phyloP scores from a whole-genome alignment of 2,888 invertebrate species.

The Phyto melanocephala region DNA sequence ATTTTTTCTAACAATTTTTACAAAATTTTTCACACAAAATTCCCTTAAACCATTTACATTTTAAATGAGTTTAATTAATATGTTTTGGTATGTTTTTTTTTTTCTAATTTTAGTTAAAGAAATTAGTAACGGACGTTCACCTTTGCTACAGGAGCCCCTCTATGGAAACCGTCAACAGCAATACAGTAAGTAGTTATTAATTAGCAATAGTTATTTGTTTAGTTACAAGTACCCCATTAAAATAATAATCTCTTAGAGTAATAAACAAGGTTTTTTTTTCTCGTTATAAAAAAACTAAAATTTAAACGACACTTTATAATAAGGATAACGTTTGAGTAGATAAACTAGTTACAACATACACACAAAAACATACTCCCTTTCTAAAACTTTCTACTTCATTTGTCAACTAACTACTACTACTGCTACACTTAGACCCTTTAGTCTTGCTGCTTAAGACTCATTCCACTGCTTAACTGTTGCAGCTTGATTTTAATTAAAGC shows the following conservation, averaged over 20 bases:
- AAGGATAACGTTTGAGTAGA: not conserved
- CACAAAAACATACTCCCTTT: not conserved
- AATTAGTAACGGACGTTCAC: conserved; percentile 84
- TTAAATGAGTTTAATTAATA: conserved; percentile 45
- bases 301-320: not conserved
- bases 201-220: not conserved
- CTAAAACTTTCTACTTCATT: conserved; percentile 22
- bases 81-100: conserved; percentile 58
- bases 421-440: not conserved
- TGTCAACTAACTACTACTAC: not conserved
- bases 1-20: not conserved
- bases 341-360: not conserved
- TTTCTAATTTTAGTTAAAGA: conserved; percentile 79
- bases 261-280: not conserved
- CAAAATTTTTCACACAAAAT: not conserved
- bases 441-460: not conserved
- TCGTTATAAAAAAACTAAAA: not conserved
- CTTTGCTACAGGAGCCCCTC: conserved; percentile 92
- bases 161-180: conserved; percentile 92
- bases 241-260: no score
- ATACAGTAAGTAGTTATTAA: conserved; percentile 86
- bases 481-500: conserved; percentile 52
- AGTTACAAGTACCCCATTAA: no score
- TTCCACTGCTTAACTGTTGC: conserved; percentile 26
- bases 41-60: conserved; percentile 39